Conservation (phyloP, 1,140 invertebrate genomes). For the Heterodera carotae region DNA sequence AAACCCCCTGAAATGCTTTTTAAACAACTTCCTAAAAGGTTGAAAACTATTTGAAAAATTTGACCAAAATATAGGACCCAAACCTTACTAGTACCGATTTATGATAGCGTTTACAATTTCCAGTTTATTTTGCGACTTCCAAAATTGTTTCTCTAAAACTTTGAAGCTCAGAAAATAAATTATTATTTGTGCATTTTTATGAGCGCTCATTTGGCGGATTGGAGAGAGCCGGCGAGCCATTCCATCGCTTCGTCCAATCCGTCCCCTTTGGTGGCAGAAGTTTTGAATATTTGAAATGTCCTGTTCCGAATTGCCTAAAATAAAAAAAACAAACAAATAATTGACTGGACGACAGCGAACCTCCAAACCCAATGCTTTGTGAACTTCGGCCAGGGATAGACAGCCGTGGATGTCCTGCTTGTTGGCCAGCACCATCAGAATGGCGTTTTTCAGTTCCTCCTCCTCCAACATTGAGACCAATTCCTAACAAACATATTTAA, state of each 20-base stretch:
- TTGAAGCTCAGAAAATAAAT: too few species aligned
- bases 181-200: not conserved
- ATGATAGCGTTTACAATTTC: too few species aligned
- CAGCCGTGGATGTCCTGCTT: conserved; percentile 97
- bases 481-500: too few species aligned
- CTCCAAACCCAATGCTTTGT: conserved; percentile 90
- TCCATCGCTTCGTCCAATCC: conserved; percentile 98
- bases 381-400: conserved; percentile 91
- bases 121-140: too few species aligned
- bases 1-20: too few species aligned
- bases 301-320: conserved; percentile 81
- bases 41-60: too few species aligned
- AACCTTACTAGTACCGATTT: too few species aligned
- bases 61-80: too few species aligned
- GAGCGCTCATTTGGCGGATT: conserved; percentile 37
- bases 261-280: conserved; percentile 96
- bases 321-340: not conserved
- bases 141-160: too few species aligned
- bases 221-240: conserved; percentile 70
- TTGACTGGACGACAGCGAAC: not conserved
- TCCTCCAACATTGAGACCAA: conserved; percentile 94
- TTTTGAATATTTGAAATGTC: conserved; percentile 99
- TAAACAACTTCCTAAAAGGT: too few species aligned
- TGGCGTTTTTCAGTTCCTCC: conserved; percentile 91
- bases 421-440: conserved; percentile 95